A percentile compares a stretch with the other conserved stretches of the same genome.
Conservation (phyloP, 2,888 invertebrate genomes). For the Trisateles emortualis region DNA sequence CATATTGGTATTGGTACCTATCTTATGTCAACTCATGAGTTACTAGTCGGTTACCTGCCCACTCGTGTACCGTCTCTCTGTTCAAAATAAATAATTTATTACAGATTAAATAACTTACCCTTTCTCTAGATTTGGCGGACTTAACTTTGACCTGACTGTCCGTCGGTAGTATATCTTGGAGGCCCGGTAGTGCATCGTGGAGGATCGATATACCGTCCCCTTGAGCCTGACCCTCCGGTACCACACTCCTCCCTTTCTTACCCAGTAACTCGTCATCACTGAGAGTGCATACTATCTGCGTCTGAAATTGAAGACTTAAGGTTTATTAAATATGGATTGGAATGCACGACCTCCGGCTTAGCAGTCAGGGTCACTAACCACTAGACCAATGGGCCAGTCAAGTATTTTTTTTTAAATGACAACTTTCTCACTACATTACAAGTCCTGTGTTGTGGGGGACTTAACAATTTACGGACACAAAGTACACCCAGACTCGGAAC, state of each 20-base stretch:
- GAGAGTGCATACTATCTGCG: constrained; percentile 72
- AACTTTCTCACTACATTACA: no score
- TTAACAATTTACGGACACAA: no score
- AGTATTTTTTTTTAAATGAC: no score
- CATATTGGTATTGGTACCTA: no score
- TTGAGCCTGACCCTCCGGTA: constrained; percentile 59
- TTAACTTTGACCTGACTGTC: neutral
- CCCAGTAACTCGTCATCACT: constrained; percentile 71
- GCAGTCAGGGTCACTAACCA: no score
- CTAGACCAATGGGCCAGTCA: no score
- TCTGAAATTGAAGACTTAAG: constrained; percentile 50
- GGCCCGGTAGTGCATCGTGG: constrained; percentile 63
- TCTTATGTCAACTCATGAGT: no score
- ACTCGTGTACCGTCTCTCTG: no score
- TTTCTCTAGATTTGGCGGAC: neutral
- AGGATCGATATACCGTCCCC: constrained; percentile 68
- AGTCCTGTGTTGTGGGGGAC: no score
- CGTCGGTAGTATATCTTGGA: constrained; percentile 53
- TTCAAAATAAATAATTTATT: neutral
- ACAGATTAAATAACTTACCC: neutral
- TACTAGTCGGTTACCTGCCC: no score
- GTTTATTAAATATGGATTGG: neutral
- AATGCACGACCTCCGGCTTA: no score
- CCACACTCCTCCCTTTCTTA: constrained; percentile 56
- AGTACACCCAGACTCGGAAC: no score